phyloP scores from a whole-genome alignment of 1,140 invertebrate species.

The Ceratosolen solmsi region DNA sequence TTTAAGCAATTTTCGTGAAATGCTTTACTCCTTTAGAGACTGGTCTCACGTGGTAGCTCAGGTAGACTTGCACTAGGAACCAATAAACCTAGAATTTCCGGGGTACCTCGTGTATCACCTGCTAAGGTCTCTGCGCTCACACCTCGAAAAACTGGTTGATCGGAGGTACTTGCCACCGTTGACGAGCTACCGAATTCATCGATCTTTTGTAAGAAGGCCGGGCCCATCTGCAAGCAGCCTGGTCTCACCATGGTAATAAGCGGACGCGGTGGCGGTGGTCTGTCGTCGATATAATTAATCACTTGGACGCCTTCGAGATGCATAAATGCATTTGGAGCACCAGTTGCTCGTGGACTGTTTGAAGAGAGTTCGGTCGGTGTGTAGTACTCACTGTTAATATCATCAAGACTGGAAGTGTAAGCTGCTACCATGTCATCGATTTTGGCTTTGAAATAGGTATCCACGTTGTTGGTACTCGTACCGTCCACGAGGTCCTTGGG shows the following conservation, averaged over 20 bases:
- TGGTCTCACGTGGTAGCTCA: constrained; percentile 68
- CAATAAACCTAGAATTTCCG: constrained; percentile 67
- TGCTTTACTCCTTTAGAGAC: constrained; percentile 50
- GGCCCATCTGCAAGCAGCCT: constrained; percentile 65
- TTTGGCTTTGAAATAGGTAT: constrained; percentile 70
- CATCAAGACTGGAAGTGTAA: constrained; percentile 69
- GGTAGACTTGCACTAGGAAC: constrained; percentile 73
- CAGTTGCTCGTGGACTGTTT: constrained; percentile 59
- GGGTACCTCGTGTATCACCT: constrained; percentile 57
- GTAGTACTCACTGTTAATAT: constrained; percentile 83
- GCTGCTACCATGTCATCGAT: constrained; percentile 56
- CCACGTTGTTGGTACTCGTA: constrained; percentile 69
- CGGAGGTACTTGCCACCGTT: constrained; percentile 64
- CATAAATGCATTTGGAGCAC: neutral
- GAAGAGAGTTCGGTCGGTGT: constrained; percentile 81
- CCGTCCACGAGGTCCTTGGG: constrained; percentile 76
- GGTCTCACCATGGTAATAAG: constrained; percentile 63
- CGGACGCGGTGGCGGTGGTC: constrained; percentile 68
- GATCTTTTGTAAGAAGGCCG: constrained; percentile 57
- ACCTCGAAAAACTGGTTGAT: constrained; percentile 61
- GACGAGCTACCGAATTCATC: constrained; percentile 64
- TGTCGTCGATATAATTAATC: constrained; percentile 77
- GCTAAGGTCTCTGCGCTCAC: constrained; percentile 67
- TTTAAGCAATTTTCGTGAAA: too few species aligned
- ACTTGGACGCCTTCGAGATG: constrained; percentile 74